phyloP scores from a whole-genome alignment of 92 coral and sea anemone species.

The Actinernus sp. region DNA sequence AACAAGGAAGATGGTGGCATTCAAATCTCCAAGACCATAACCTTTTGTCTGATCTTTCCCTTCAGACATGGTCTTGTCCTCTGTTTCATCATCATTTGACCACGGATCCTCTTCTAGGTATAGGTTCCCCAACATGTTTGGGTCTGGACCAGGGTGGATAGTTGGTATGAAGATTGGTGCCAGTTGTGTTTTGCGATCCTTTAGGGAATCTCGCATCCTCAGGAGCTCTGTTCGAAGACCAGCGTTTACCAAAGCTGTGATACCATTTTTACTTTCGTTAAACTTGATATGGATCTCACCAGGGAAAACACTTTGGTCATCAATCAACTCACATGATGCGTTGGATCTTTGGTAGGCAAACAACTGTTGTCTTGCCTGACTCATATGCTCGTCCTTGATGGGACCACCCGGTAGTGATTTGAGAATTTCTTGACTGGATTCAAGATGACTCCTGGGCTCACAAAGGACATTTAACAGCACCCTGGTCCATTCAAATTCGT shows the following conservation, averaged over 20 bases:
- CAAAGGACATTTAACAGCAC: slow-evolving; percentile 24
- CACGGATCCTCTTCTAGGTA: slow-evolving; percentile 52
- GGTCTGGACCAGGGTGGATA: slow-evolving; percentile 30
- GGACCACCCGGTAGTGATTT: background rate
- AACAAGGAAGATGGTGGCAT: slow-evolving; percentile 33
- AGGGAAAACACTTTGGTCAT: background rate
- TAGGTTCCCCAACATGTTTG: slow-evolving; percentile 32
- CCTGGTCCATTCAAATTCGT: slow-evolving; percentile 33
- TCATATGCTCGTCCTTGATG: background rate
- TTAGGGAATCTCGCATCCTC: background rate
- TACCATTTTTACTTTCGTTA: background rate
- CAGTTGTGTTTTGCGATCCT: slow-evolving; percentile 24
- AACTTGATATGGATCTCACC: slow-evolving; percentile 12
- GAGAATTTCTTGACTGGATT: background rate
- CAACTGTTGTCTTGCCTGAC: slow-evolving; percentile 24
- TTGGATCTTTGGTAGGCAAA: slow-evolving; percentile 51
- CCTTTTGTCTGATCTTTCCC: background rate
- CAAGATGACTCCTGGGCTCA: slow-evolving; percentile 5
- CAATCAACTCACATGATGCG: slow-evolving; percentile 14
- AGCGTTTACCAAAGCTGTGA: background rate
- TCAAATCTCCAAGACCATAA: slow-evolving; percentile 1
- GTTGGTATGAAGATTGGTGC: slow-evolving; percentile 55
- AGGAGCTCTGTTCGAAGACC: background rate
- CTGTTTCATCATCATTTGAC: background rate
- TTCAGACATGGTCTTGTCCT: background rate